Evolutionary conservation across 2,888 invertebrate species (phyloP).

Genomic region (Ectemnius continuus): DNA sequence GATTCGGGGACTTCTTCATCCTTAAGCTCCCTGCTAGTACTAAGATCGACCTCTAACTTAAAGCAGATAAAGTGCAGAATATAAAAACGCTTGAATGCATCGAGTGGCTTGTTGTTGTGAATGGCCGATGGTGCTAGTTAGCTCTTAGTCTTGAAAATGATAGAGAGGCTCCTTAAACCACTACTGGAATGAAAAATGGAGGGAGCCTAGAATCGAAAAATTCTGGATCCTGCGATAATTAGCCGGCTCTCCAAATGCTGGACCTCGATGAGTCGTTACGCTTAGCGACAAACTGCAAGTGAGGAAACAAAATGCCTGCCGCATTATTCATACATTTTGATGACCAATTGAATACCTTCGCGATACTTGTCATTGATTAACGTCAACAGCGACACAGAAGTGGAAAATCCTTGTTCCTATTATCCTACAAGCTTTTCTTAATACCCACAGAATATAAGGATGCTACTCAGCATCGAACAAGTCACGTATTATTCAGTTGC

Average conservation of each 20-base stretch:
- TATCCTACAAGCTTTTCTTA: no score
- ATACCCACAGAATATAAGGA: no score
- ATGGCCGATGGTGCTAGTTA: no score
- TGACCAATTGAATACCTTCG: constrained; percentile 54
- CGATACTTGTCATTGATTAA: constrained; percentile 49
- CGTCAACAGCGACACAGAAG: not conserved
- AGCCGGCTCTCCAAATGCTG: constrained; percentile 26
- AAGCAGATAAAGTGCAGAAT: no score
- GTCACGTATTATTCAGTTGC: not conserved
- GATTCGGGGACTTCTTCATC: no score
- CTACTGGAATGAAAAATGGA: not conserved
- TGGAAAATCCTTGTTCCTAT: not conserved
- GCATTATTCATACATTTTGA: constrained; percentile 60
- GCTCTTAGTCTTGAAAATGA: no score
- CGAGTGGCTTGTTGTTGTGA: no score
- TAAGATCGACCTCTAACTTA: no score
- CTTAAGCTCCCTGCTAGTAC: no score
- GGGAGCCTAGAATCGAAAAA: constrained; percentile 8
- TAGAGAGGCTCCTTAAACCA: no score
- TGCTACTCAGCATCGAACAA: no score
- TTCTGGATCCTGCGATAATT: constrained; percentile 38
- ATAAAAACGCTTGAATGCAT: no score
- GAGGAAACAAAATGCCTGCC: constrained; percentile 35
- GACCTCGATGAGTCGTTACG: constrained; percentile 58
- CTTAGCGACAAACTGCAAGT: constrained; percentile 20